Base-by-base conservation (phyloP, 2,888 invertebrate species). In the Agrochola macilenta region DNA sequence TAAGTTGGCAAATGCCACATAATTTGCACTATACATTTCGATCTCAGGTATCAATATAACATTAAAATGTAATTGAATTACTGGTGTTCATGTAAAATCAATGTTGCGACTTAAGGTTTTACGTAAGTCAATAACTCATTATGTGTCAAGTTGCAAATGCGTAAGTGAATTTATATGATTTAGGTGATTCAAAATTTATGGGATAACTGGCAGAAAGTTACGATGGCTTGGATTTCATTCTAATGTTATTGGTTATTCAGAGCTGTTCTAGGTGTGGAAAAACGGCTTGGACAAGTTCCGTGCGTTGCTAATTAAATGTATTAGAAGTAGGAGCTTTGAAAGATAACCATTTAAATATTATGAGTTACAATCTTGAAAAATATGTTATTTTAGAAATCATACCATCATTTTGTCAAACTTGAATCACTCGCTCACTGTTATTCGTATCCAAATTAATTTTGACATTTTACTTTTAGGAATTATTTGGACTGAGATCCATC, bases 11-110 rank as follows among this genome's bases (percentile, higher is more conserved):
- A 35, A 54, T n/a, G 4, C 35, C 35, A 35, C 54, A 73, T 2
- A 23, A 26, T 30, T 43, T 63, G 26, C 20, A 23, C 17, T 17
- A 43, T 5, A 66, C 30, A 66, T 69, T n/a, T 49, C 1, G 26
- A 12, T 17, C 17, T 72, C 5, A 69, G 20, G 20, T 46, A 35
- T 49, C 35, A 17, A 35, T 2, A 9, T 35, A 14, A 35, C 4
- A 74, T n/a, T 74, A 26, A 58, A 74, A 20, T 49, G 63, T 66
- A 76, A 76, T 86, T 83, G 63, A 78, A 85, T 76, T 78, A 77
- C 61, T 79, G 80, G 76, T 76, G 58, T 69, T 80, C 69, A 65
- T 73, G 78, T 68, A 78, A 20, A 58, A 85, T 61, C 72, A 70
- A 70, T 71, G 66, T 76, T 57, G 23, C 52, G 26, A 35, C 46